Evolutionary conservation across 2,113 vertebrate species (phyloP).

Genomic region (Mesitornis unicolor): DNA sequence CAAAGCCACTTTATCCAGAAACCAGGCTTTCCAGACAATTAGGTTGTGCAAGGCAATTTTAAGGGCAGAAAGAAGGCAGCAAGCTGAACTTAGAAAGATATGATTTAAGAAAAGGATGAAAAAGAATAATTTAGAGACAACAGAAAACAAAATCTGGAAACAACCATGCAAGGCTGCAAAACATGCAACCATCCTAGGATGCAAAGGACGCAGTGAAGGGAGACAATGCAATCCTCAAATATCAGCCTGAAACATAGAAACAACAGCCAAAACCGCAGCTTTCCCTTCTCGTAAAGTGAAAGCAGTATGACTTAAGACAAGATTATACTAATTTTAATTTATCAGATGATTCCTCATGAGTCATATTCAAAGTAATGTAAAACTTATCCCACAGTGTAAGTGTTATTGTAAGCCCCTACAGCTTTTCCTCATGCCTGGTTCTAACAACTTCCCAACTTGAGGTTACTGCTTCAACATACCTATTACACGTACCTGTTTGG

Average conservation of each 20-base stretch:
- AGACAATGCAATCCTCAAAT: neutral
- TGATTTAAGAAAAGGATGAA: neutral
- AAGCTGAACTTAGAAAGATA: neutral
- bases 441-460: neutral
- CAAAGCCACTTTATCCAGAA: neutral
- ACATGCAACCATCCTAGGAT: too few relatives aligned
- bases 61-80: neutral
- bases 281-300: neutral
- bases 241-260: neutral
- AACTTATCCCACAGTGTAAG: neutral
- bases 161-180: neutral
- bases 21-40: neutral
- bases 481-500: constrained; percentile 79
- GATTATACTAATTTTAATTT: neutral
- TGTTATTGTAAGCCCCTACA: neutral
- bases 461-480: neutral
- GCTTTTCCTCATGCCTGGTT: neutral
- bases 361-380: neutral
- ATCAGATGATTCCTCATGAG: neutral
- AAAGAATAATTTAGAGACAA: neutral
- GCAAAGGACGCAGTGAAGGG: neutral
- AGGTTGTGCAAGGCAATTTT: neutral
- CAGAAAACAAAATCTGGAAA: neutral
- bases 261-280: neutral
- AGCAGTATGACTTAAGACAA: neutral